Base-by-base conservation (phyloP, 2,888 invertebrate genomes). In the Parascotia fuliginaria region DNA sequence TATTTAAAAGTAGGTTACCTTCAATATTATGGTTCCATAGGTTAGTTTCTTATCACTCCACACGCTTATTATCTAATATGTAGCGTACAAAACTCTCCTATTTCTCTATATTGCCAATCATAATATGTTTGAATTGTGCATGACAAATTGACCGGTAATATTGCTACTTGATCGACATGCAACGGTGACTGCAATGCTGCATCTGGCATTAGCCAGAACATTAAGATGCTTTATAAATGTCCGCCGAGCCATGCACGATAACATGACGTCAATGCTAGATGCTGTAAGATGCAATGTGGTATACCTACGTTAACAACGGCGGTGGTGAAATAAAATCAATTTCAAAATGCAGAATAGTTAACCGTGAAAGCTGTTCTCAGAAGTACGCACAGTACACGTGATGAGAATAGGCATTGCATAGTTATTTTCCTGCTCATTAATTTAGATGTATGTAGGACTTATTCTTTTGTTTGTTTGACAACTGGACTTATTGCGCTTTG, bases 361-460 rank as follows among this genome's bases (percentile, higher is more conserved):
- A 71, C 73, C 77, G 86, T 82, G 87, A 89, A 90, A 88, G 88
- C 81, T 73, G 73, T 89, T 85, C 89, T 73, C 60, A 80, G 87
- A 85, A 85, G 70, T 79, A 72, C 71, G 64, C 75, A 71, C 67
- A 74, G 73, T 66, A 61, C 45, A 77, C 83, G 79, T 79, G 83
- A 71, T 62, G 53, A 53, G 86, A 82, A 83, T 85, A 74, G 67
- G 60, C 71, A 80, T 75, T 75, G 73, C 73, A 69, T 61, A 63
- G 70, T 73, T 77, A 73, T 75, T 73, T 70, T 77, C 72, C 64
- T 69, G 55, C 55, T 70, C 75, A 71, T 79, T 73, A 67, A 77
- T 70, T 73, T 74, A 71, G 49, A 72, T 74, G 65, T 76, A 69
- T 63, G 68, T 63, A 19, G 22, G 55, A 59, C 33, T 44, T 65